Conservation (phyloP, 2,797 vertebrate genomes). For the Helarctos malayanus region DNA sequence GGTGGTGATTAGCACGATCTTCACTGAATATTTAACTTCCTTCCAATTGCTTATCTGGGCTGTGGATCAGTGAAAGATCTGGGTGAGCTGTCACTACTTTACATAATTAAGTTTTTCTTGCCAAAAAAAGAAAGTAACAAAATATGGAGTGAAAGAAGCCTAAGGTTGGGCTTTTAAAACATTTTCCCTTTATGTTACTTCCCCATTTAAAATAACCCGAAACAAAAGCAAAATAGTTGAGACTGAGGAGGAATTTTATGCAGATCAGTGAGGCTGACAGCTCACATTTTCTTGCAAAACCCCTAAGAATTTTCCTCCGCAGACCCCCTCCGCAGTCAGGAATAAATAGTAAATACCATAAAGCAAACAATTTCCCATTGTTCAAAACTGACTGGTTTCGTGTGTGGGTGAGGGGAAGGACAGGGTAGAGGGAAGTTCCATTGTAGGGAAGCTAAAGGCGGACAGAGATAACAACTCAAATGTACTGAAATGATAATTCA, state of each 20-base stretch:
- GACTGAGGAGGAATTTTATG: slow-evolving; percentile 4
- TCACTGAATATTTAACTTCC: slow-evolving; percentile 57
- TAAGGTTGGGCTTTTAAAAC: slow-evolving; percentile 51
- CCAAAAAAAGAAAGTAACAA: slow-evolving; percentile 53
- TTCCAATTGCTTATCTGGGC: slow-evolving; percentile 59
- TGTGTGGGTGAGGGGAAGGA: not conserved
- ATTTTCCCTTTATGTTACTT: not conserved
- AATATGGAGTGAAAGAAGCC: slow-evolving; percentile 18
- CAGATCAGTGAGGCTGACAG: not conserved
- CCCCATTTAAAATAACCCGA: not conserved
- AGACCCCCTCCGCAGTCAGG: not conserved
- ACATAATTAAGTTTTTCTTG: slow-evolving; percentile 72
- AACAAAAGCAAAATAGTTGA: slow-evolving; percentile 58
- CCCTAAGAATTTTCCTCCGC: slow-evolving; percentile 48
- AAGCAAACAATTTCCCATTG: slow-evolving; percentile 52
- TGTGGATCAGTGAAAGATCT: slow-evolving; percentile 36
- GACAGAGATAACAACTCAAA: not conserved
- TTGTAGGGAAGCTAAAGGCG: not conserved
- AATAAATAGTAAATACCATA: slow-evolving; percentile 41
- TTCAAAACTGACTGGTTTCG: not conserved
- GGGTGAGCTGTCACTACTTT: slow-evolving; percentile 60
- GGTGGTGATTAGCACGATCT: slow-evolving; percentile 4
- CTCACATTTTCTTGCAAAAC: slow-evolving; percentile 47
- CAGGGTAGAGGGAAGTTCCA: not conserved
- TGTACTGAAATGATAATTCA: not conserved